Percentiles rank a stretch among this genome's conserved stretches.
Conservation (phyloP, 2,113 vertebrate genomes). For the Sylvicapra grimmia region DNA sequence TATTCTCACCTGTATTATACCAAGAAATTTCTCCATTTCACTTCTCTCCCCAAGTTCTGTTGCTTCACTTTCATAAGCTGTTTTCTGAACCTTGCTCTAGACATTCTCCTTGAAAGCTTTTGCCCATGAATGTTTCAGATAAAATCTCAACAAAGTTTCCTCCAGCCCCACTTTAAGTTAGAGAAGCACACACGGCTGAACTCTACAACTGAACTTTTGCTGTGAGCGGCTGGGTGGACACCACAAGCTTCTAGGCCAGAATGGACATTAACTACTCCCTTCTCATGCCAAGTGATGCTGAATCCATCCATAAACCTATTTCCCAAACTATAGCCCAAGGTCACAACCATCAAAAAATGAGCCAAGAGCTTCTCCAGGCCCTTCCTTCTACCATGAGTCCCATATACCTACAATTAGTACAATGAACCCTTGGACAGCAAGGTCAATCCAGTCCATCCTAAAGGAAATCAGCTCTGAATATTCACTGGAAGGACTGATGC, state of each 20-base stretch:
- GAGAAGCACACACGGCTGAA: not conserved
- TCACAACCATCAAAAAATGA: not conserved
- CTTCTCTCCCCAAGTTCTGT: not conserved
- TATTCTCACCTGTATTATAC: not conserved
- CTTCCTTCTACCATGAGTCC: not conserved
- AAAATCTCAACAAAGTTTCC: not conserved
- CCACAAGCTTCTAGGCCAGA: not conserved
- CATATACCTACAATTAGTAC: not conserved
- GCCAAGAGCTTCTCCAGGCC: not conserved
- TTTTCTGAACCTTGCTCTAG: not conserved
- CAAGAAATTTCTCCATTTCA: not conserved
- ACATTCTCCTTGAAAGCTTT: not conserved
- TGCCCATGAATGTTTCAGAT: not conserved
- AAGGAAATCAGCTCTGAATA: not conserved
- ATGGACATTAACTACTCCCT: not conserved
- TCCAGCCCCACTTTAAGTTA: not conserved
- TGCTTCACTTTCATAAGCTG: not conserved
- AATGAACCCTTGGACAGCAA: not conserved
- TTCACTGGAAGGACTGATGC: not conserved
- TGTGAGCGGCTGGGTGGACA: not conserved
- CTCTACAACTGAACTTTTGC: not conserved
- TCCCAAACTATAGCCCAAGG: not conserved
- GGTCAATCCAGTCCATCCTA: not conserved
- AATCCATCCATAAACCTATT: not conserved
- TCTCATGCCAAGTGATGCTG: not conserved